Percentiles rank a stretch among this genome's conserved stretches.
Evolutionary conservation across 2,888 invertebrate species (phyloP).

Genomic region (Cyclophora punctaria): DNA sequence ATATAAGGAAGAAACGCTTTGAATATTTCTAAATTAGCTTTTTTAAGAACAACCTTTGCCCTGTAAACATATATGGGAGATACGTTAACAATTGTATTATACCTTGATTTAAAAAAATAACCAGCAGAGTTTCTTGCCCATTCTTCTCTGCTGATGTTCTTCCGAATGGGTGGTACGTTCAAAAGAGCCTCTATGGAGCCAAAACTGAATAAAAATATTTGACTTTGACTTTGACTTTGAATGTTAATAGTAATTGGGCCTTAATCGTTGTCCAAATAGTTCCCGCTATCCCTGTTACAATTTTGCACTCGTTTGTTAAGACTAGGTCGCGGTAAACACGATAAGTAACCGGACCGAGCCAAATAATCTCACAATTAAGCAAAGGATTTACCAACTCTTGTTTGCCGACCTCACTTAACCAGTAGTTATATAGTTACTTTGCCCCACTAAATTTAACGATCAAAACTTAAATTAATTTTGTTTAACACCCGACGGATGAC

Average conservation of each 20-base stretch:
- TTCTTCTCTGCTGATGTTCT: too few relatives aligned
- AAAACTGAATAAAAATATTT: too few relatives aligned
- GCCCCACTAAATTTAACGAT: conserved; percentile 27
- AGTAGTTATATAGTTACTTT: conserved; percentile 19
- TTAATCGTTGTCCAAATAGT: too few relatives aligned
- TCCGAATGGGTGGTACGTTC: background rate
- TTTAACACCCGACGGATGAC: conserved; percentile 9
- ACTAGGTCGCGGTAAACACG: conserved; percentile 39
- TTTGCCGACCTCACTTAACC: conserved; percentile 28
- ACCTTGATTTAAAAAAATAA: too few relatives aligned
- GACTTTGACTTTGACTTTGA: too few relatives aligned
- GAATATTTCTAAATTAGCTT: too few relatives aligned
- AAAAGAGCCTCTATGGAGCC: background rate
- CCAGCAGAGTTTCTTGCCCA: too few relatives aligned
- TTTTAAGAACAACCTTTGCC: too few relatives aligned
- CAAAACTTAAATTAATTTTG: conserved; percentile 22
- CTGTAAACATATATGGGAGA: too few relatives aligned
- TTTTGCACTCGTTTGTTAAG: conserved; percentile 19
- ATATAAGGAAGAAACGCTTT: too few relatives aligned
- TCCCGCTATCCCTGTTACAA: conserved; percentile 14
- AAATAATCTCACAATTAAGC: conserved; percentile 51
- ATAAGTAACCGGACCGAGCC: conserved; percentile 45
- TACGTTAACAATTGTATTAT: too few relatives aligned
- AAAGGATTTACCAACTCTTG: conserved; percentile 41
- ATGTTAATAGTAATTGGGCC: too few relatives aligned